Base-by-base conservation (phyloP, 2,113 vertebrate genomes). In the Festucalex cinctus region DNA sequence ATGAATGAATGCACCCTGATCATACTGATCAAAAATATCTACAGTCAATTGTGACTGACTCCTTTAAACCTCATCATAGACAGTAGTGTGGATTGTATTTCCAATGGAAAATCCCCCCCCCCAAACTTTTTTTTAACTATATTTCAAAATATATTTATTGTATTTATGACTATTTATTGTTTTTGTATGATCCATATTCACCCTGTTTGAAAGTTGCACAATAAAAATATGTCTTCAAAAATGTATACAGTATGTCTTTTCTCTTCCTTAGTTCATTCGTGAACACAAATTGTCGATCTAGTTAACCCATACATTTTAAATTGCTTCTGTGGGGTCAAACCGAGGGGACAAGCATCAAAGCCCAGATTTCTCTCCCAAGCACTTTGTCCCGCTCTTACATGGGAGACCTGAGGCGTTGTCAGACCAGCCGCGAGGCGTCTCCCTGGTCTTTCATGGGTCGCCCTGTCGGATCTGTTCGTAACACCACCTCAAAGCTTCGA, bases 141-240 rank as follows among this genome's bases (percentile, higher is more conserved):
- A 24, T 91, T 88, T 79, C 13, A 61, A 57, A 60, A 57, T 9
- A 51, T 86, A 88, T 88, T 89, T 86, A 89, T 85, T 84, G 2
- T 88, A 92, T 89, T 83, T 44, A 56, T 78, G 54, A 39, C 74
- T 89, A 73, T 88, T 82, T 89, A 83, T 85, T 63, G 14, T 66
- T 65, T 56, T 63, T 49, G 14, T 72, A 67, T 53, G 43, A 20
- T 49, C 8, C 53, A 6, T 61, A 5, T 49, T 9, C n/a, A 44
- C 2, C 17, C 20, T 16, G 14, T 46, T 5, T 16, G 2, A 46
- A 67, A 53, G 39, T 9, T 60, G 49, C 37, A 22, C 5, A 73
- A 70, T 78, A 71, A 76, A 74, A 41, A 37, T 74, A 36, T 46
- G 51, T 63, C 20, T 5, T 58, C 24, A 68, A 32, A 16, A 20